A percentile compares a stretch with the other conserved stretches of the same genome.
These are phyloP conservation scores for Pampusana beccarii DNA, from an alignment of 2,113 vertebrate genomes.

Conservation along the genomic window DNA sequence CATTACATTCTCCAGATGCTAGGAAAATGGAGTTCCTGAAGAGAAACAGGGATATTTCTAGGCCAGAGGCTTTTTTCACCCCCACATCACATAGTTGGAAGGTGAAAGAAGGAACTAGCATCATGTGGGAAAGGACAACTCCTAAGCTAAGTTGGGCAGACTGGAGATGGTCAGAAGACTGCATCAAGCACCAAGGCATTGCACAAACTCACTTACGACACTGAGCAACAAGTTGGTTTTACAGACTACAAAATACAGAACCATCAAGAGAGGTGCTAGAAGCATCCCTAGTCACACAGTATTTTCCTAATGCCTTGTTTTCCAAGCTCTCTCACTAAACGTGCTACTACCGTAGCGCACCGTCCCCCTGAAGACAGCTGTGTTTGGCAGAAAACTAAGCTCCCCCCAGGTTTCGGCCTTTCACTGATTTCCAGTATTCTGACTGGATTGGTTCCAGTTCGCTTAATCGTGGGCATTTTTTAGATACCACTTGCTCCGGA, in stretches of 20 bases:
- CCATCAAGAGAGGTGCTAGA: background rate
- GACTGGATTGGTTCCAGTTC: background rate
- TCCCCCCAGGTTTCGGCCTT: background rate
- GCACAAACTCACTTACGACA: background rate
- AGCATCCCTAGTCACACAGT: fast-evolving
- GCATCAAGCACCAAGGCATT: background rate
- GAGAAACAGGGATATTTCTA: background rate
- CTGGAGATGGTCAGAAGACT: background rate
- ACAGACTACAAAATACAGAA: background rate
- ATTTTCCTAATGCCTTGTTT: background rate
- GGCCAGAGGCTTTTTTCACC: background rate
- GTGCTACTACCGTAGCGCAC: background rate
- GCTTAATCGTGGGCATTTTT: background rate
- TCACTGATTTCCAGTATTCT: background rate
- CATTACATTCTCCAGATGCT: background rate
- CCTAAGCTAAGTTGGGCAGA: background rate
- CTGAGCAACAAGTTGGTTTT: background rate
- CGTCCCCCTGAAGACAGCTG: background rate
- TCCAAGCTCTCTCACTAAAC: background rate
- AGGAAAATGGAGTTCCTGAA: background rate
- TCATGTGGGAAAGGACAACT: background rate
- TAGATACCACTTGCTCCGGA: background rate
- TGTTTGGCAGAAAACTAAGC: background rate
- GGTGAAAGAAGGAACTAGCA: background rate
- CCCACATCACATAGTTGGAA: fast-evolving